Conservation (phyloP, 2,888 invertebrate species). For the Protophormia terraenovae region DNA sequence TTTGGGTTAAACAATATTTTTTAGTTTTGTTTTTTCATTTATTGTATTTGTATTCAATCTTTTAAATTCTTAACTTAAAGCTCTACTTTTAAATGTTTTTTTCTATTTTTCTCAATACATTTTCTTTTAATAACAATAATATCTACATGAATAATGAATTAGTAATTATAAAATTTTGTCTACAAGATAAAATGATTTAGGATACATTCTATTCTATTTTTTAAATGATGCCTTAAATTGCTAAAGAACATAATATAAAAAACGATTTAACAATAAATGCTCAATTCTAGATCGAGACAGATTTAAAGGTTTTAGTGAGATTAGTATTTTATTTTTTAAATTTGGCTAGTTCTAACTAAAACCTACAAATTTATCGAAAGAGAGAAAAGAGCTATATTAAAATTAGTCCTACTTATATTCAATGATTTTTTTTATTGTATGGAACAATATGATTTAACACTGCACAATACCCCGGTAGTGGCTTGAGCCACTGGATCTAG, state of each 20-base stretch:
- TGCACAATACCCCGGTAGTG: conserved; percentile 73
- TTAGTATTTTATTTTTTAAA: too few species aligned
- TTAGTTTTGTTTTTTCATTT: neutral
- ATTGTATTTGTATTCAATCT: too few species aligned
- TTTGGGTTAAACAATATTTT: neutral
- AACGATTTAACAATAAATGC: too few species aligned
- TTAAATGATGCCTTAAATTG: too few species aligned
- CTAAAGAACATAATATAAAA: too few species aligned
- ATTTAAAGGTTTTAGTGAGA: too few species aligned
- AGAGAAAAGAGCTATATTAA: too few species aligned
- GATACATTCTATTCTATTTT: too few species aligned
- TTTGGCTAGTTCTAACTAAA: neutral
- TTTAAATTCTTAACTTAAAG: neutral
- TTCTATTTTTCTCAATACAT: neutral
- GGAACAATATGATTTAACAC: conserved; percentile 76
- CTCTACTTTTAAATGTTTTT: conserved; percentile 1
- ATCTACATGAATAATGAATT: neutral
- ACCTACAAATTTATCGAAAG: too few species aligned
- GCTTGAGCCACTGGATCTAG: conserved; percentile 71
- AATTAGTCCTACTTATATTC: too few species aligned
- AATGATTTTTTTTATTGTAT: conserved; percentile 73
- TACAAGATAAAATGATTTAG: neutral
- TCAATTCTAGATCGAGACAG: too few species aligned
- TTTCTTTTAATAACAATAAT: neutral
- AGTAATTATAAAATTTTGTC: too few species aligned